These are phyloP conservation scores for Pampusana beccarii DNA, from an alignment of 2,113 vertebrate genomes.

Conservation along the genomic window DNA sequence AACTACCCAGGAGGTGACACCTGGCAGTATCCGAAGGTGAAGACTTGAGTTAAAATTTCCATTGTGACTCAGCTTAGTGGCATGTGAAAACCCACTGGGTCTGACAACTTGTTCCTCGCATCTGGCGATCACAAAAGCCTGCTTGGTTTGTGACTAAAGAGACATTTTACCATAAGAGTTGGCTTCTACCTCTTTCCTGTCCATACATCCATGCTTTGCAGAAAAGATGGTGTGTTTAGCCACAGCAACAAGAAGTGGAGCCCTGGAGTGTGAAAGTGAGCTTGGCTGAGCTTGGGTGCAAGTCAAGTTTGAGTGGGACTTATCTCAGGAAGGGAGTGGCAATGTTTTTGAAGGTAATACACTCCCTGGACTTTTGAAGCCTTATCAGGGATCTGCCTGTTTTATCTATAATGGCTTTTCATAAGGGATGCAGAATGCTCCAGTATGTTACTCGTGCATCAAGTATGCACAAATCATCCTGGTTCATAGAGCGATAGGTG, in stretches of 20 bases:
- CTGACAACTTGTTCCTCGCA: background rate
- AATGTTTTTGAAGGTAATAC: slow-evolving; percentile 34
- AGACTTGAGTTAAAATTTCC: background rate
- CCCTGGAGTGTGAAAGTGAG: background rate
- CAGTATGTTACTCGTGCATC: background rate
- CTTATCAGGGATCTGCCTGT: background rate
- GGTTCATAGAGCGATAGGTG: background rate
- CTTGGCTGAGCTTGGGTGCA: background rate
- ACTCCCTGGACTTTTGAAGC: background rate
- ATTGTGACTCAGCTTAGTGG: background rate
- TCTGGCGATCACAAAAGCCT: rapidly evolving
- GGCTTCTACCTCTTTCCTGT: background rate
- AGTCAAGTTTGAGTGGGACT: background rate
- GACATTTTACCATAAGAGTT: background rate
- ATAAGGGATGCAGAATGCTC: background rate
- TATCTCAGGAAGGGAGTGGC: background rate
- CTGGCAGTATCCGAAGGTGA: background rate
- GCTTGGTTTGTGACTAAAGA: background rate
- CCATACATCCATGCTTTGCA: background rate
- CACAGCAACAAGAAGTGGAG: background rate
- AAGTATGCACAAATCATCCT: background rate
- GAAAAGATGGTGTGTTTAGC: background rate
- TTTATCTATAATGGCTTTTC: slow-evolving; percentile 59
- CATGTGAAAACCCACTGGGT: background rate
- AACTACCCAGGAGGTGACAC: background rate